These are phyloP conservation scores for Oryzias dopingdopingensis DNA, from an alignment of 2,797 vertebrate species.

Conservation along the genomic window DNA sequence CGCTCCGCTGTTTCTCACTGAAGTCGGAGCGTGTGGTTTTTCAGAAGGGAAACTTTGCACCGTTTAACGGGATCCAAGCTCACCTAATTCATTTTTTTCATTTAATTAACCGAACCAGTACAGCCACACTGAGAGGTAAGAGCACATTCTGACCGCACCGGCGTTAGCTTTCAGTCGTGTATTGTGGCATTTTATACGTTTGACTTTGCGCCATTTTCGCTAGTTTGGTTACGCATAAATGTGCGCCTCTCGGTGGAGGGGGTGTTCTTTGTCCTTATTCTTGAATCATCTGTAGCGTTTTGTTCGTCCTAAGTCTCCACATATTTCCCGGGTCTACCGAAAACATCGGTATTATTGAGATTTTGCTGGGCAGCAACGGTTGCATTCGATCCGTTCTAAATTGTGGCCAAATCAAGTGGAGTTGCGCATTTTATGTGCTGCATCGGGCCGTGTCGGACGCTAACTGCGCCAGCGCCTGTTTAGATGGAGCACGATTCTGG, in stretches of 20 bases:
- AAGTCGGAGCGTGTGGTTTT: conserved; percentile 81
- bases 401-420: conserved; percentile 60
- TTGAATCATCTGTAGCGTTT: conserved; percentile 45
- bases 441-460: conserved; percentile 72
- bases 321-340: neutral
- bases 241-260: conserved; percentile 71
- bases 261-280: conserved; percentile 78
- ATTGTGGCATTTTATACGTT: conserved; percentile 59
- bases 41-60: conserved; percentile 86
- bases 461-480: conserved; percentile 65
- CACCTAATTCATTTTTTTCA: conserved; percentile 60
- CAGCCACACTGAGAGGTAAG: conserved; percentile 71
- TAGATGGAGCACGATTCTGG: conserved; percentile 55
- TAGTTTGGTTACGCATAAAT: conserved; percentile 77
- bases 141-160: conserved; percentile 1
- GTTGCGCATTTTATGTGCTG: conserved; percentile 73
- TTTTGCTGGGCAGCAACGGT: neutral
- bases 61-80: conserved; percentile 79
- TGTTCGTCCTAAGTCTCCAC: neutral
- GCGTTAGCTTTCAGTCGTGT: conserved; percentile 39
- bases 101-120: conserved; percentile 55
- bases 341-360: neutral
- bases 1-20: conserved; percentile 53
- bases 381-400: conserved; percentile 24
- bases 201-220: conserved; percentile 78